phyloP scores from a whole-genome alignment of 2,113 vertebrate genomes.

The Leptobrachium ailaonicum region DNA sequence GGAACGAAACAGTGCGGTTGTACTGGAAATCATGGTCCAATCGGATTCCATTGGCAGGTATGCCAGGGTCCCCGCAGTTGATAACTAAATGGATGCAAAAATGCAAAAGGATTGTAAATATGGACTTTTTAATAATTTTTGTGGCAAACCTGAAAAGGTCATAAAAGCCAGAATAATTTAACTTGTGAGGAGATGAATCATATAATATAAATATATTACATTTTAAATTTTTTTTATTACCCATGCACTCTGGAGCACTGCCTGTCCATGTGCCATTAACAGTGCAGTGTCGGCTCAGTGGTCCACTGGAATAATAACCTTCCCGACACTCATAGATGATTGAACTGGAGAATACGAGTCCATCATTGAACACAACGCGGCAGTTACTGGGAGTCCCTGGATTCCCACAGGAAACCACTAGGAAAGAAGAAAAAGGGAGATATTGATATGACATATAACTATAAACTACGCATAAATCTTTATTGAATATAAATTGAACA shows the following conservation, averaged over 20 bases:
- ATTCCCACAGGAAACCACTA: constrained; percentile 93
- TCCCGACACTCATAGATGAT: constrained; percentile 90
- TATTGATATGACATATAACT: too few species aligned
- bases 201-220: too few species aligned
- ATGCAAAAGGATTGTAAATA: neutral
- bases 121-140: too few species aligned
- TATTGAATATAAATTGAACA: too few species aligned
- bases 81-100: constrained; percentile 75
- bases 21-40: constrained; percentile 87
- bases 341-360: constrained; percentile 87
- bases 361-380: constrained; percentile 82
- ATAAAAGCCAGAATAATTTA: too few species aligned
- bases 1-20: constrained; percentile 79
- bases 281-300: constrained; percentile 90
- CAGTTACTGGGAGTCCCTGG: constrained; percentile 91
- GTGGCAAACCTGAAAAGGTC: too few species aligned
- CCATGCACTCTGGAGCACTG: constrained; percentile 85
- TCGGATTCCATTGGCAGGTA: constrained; percentile 88
- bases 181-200: too few species aligned
- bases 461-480: too few species aligned
- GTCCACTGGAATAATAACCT: constrained; percentile 88
- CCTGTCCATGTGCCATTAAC: constrained; percentile 96
- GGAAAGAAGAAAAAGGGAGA: constrained; percentile 38
- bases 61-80: constrained; percentile 91
- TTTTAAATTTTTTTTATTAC: constrained; percentile 60